Percentiles rank a stretch among this genome's conserved stretches.
Evolutionary conservation across 64 coral and sea anemone species (phyloP).

Genomic region (Acropora tenuis): DNA sequence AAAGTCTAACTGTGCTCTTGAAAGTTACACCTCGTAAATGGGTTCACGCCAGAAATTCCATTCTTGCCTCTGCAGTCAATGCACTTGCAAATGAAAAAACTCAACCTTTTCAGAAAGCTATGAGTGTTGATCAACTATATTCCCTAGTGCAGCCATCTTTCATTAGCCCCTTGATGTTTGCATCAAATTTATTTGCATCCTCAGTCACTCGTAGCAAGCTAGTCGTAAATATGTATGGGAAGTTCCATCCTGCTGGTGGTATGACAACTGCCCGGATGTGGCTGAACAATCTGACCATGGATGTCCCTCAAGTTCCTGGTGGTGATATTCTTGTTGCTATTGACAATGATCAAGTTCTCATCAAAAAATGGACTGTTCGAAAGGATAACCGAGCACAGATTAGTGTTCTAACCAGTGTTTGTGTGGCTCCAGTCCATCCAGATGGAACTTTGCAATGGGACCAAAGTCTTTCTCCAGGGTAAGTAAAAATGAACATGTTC

Average conservation of each 20-base stretch:
- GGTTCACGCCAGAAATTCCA: slow-evolving; percentile 35
- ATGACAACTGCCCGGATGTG: background rate
- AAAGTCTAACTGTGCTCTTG: slow-evolving; percentile 11
- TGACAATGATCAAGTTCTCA: too few relatives aligned
- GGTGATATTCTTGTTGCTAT: too few relatives aligned
- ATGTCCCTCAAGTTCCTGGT: background rate
- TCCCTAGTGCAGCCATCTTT: slow-evolving; percentile 47
- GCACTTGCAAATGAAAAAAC: slow-evolving; percentile 3
- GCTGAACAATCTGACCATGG: slow-evolving; percentile 13
- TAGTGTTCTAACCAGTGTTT: too few relatives aligned
- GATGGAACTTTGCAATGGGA: background rate
- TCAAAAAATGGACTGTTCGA: too few relatives aligned
- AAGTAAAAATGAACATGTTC: slow-evolving; percentile 19
- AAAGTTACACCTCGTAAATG: slow-evolving; percentile 24
- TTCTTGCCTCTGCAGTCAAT: slow-evolving; percentile 5
- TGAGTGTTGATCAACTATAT: slow-evolving; percentile 47
- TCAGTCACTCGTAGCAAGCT: slow-evolving; percentile 49
- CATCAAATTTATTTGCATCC: slow-evolving; percentile 49
- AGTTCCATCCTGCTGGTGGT: background rate
- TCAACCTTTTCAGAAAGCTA: slow-evolving; percentile 15
- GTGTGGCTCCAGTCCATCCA: background rate
- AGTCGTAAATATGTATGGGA: too few relatives aligned
- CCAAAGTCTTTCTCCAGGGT: slow-evolving; percentile 3
- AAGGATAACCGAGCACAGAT: too few relatives aligned
- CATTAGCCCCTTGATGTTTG: slow-evolving; percentile 39